Evolutionary conservation across 2,797 vertebrate species (phyloP).

Genomic region (Peromyscus aztecus): DNA sequence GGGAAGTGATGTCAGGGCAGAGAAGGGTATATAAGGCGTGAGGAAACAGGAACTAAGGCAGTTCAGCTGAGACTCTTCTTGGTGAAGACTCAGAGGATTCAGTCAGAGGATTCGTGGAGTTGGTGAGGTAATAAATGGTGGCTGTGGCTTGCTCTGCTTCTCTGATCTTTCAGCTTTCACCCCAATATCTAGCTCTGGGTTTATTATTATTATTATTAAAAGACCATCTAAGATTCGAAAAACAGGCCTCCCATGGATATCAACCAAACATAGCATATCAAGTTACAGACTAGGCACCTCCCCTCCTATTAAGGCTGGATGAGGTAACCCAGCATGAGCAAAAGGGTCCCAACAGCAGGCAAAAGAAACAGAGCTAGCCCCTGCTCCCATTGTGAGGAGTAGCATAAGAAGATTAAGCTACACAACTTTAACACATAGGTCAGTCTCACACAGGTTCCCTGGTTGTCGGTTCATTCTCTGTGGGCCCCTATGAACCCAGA

Average conservation of each 20-base stretch:
- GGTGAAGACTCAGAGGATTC: too few species aligned
- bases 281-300: background rate
- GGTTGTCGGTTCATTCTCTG: background rate
- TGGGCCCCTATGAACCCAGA: background rate
- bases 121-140: too few species aligned
- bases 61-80: too few species aligned
- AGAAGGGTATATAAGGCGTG: too few species aligned
- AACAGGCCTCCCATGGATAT: background rate
- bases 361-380: background rate
- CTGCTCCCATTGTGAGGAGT: background rate
- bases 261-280: background rate
- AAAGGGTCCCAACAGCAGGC: background rate
- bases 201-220: too few species aligned
- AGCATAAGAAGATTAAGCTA: background rate
- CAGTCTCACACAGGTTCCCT: background rate
- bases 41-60: too few species aligned
- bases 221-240: too few species aligned
- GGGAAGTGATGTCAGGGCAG: too few species aligned
- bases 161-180: too few species aligned
- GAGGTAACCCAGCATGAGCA: background rate
- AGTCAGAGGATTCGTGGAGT: too few species aligned
- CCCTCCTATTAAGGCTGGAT: background rate
- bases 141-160: too few species aligned
- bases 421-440: background rate
- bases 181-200: too few species aligned